Evolutionary conservation across 2,113 vertebrate genomes (phyloP), one percentile per base, ranked within the genome.

Genomic region (Oplegnathus fasciatus): DNA sequence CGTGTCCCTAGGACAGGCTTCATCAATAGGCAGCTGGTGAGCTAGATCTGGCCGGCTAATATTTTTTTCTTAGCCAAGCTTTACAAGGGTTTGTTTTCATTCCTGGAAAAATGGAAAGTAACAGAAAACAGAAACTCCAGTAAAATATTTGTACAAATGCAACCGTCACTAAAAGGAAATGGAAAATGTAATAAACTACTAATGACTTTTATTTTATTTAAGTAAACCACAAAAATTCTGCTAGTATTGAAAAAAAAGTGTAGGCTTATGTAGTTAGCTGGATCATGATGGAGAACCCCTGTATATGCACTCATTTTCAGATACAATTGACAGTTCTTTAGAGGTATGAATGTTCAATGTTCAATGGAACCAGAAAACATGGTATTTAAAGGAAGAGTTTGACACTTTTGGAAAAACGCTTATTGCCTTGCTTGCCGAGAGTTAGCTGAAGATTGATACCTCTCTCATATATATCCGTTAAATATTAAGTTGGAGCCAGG

Each of bases 11-110:
- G 75, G 69, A 75, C 80, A 78, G 80, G 68, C 70, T 24, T 72
- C 58, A 22, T 62, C 77, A 85, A 69, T 55, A 69, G 77, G 65
- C 85, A 78, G 85, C 74, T 86, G 68, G 61, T 78, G 55, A 82
- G 69, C 57, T 52, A 48, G 65, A 75, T 75, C 70, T 79, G 64
- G n/a, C 30, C 58, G 44, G 65, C 60, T 62, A 30, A 55, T 60
- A 7, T 80, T 76, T 78, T 79, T 72, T 83, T 80, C 34, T 74
- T 68, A 10, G 5, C 9, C 54, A 72, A 54, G n/a, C 42, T 60
- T 75, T 54, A 34, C 5, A 72, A n/a, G 28, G 37, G 32, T 86
- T 86, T 65, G 7, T 55, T 72, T 50, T 70, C n/a, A 65, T 48
- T 80, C 28, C 46, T 40, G n/a, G 30, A 40, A 48, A 70, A 67